A percentile compares a stretch with the other conserved stretches of the same genome.
Conservation (phyloP, 2,113 vertebrate species). For the Alexandromys fortis region DNA sequence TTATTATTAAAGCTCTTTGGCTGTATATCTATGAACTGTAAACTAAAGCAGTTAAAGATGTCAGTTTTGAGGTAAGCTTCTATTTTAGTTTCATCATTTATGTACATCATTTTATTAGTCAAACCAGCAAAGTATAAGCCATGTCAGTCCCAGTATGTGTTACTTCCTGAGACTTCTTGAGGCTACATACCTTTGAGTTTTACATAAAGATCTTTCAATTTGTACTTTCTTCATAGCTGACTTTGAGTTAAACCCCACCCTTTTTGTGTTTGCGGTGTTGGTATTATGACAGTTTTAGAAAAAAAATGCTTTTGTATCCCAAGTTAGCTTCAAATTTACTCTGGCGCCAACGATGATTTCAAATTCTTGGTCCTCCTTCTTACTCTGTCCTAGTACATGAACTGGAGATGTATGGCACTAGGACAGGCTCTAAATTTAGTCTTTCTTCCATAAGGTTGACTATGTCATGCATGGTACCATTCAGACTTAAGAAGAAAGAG, state of each 20-base stretch:
- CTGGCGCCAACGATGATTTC: background rate
- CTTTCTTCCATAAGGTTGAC: background rate
- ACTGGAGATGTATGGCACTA: background rate
- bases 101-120: background rate
- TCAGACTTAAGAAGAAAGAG: background rate
- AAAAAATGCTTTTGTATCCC: background rate
- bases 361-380: background rate
- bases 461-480: background rate
- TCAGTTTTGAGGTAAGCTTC: background rate
- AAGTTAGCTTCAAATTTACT: background rate
- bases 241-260: background rate
- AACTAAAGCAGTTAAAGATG: background rate
- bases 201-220: background rate
- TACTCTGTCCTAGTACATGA: too few species aligned
- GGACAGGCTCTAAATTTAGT: background rate
- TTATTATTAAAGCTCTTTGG: background rate
- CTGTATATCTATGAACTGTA: background rate
- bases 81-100: background rate
- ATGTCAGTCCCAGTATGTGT: background rate
- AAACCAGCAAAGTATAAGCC: constrained; percentile 2
- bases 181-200: constrained; percentile 2
- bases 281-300: background rate
- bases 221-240: background rate
- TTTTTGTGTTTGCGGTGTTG: background rate
- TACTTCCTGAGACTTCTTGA: background rate